Base-by-base conservation (phyloP, 2,797 vertebrate genomes). In the Rhabdophis nuchalis region DNA sequence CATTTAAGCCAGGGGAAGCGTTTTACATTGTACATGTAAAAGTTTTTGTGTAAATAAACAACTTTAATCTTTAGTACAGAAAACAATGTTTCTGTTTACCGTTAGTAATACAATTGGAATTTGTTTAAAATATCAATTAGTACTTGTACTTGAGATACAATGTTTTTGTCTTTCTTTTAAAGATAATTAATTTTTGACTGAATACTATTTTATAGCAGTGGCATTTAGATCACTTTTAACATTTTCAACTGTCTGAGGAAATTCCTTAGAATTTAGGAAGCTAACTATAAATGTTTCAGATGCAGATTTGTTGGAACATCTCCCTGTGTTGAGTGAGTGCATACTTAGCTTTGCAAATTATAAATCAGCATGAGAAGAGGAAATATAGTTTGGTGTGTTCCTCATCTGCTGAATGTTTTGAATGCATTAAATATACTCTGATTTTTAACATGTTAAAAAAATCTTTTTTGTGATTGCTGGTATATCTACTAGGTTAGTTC, bases 81-180 rank as follows among this genome's bases (percentile, higher is more conserved):
- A 94, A 95, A 91, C 86, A 95, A 89, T 89, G 93, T 85, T 94
- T 97, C 92, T 85, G 90, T 95, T 97, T 97, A 97, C 95, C 90
- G 0, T 95, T 95, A 94, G 64, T 96, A 97, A 97, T 88, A 86
- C 93, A 12, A 1, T 41, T 89, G 96, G 96, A 97, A 97, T 97
- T 88, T 96, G 96, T 97, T 97, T 97, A 96, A 94, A 96, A 95
- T 94, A 91, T 92, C 95, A 96, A 94, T 95, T 92, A 92, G 64
- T 87, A 94, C 93, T 96, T 96, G 90, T 93, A 82, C 13, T 0
- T 96, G 94, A 93, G 88, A 94, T 95, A 95, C 86, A 94, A 90
- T 92, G 36, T 95, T 95, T 94, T 95, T 92, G 8, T 89, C 29
- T 25, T 93, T 92, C 52, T 88, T 5, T 32, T 93, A 36, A 0